These are phyloP conservation scores for Drosophila teissieri DNA, from an alignment of 1,140 invertebrate species.

Conservation along the genomic window DNA sequence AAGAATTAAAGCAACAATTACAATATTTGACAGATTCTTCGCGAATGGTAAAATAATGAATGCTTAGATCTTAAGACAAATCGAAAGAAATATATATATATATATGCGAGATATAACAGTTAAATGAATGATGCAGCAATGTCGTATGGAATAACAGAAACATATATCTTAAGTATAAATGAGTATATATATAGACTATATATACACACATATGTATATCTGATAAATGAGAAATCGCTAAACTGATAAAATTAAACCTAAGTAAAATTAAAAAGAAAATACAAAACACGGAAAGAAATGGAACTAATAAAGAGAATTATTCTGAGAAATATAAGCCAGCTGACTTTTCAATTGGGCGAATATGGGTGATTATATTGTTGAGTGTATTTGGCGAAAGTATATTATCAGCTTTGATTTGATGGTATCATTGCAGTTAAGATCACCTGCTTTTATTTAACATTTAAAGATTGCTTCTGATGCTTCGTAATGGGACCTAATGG, in stretches of 20 bases:
- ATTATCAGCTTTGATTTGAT: background rate
- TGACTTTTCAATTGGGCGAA: background rate
- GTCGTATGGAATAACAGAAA: slow-evolving; percentile 62
- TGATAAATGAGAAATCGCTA: slow-evolving; percentile 75
- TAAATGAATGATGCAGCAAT: slow-evolving; percentile 54
- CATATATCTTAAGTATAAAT: slow-evolving; percentile 64
- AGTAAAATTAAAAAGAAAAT: slow-evolving; percentile 63
- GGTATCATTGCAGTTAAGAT: background rate
- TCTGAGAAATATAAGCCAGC: slow-evolving; percentile 68
- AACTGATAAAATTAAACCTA: slow-evolving; percentile 74
- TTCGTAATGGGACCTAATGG: slow-evolving; percentile 24
- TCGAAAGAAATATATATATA: slow-evolving; percentile 56
- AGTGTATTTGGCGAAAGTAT: background rate
- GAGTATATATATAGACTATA: slow-evolving; percentile 63
- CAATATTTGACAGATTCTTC: slow-evolving; percentile 45
- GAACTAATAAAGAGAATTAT: slow-evolving; percentile 82
- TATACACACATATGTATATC: slow-evolving; percentile 59
- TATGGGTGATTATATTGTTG: background rate
- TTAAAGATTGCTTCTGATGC: slow-evolving; percentile 7
- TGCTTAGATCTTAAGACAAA: slow-evolving; percentile 68
- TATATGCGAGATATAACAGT: slow-evolving; percentile 46
- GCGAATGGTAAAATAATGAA: slow-evolving; percentile 49
- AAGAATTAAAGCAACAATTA: slow-evolving; percentile 27
- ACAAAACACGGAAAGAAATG: slow-evolving; percentile 64
- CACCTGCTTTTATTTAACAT: slow-evolving; percentile 24